These are phyloP conservation scores for Prosapia bicincta DNA, from an alignment of 2,888 invertebrate species.

Conservation along the genomic window DNA sequence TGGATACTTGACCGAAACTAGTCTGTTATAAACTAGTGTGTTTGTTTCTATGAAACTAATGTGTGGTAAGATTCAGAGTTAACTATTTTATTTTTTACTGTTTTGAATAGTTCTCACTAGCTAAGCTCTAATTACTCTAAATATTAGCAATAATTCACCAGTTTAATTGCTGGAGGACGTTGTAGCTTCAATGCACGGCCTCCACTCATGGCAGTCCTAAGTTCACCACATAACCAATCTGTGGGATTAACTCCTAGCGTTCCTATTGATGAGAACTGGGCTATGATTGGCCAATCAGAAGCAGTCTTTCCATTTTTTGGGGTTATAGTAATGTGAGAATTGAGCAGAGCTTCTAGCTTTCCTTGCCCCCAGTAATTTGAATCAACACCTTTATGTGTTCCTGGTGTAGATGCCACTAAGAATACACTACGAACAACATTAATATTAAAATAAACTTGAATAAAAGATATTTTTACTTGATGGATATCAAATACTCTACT, in stretches of 20 bases:
- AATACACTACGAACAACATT: conserved; percentile 76
- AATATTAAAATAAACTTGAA: no score
- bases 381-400: conserved; percentile 62
- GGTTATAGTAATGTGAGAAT: conserved; percentile 57
- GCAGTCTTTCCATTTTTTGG: conserved; percentile 45
- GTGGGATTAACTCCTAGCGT: conserved; percentile 47
- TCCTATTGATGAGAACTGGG: conserved; percentile 91
- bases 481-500: no score
- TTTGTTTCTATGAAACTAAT: no score
- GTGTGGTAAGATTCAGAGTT: no score
- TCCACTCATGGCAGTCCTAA: conserved; percentile 56
- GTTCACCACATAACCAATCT: conserved; percentile 74
- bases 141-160: no score
- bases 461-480: no score
- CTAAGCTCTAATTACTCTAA: no score
- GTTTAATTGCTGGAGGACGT: conserved; percentile 54
- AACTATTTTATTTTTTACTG: no score
- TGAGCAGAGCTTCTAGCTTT: conserved; percentile 59
- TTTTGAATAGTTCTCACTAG: no score
- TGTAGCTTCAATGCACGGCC: conserved; percentile 54
- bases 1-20: no score
- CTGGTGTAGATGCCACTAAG: conserved; percentile 82
- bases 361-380: conserved; percentile 60
- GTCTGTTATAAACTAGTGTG: no score
- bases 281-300: conserved; percentile 66